A percentile compares a stretch with the other conserved stretches of the same genome.
phyloP scores from a whole-genome alignment of 2,113 vertebrate species.

The Paramisgurnus dabryanus region DNA sequence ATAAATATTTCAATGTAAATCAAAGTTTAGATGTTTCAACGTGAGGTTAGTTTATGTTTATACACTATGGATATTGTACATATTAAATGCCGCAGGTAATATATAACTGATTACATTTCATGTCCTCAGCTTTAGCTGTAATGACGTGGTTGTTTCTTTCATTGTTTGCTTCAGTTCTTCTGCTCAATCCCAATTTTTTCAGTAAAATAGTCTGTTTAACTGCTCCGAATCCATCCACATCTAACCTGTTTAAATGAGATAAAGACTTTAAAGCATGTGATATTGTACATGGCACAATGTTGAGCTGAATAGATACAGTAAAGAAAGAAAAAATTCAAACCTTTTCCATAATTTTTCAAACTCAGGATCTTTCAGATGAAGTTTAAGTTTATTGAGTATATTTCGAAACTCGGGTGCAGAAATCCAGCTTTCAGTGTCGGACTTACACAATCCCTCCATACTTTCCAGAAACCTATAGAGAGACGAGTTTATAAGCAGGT shows the following conservation, averaged over 20 bases:
- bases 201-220: slow-evolving; percentile 55
- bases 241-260: slow-evolving; percentile 51
- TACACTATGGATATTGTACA: not conserved
- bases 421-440: slow-evolving; percentile 51
- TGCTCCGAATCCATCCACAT: slow-evolving; percentile 57
- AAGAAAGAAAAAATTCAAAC: slow-evolving; percentile 6
- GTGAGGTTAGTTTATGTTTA: too few species aligned
- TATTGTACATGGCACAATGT: not conserved
- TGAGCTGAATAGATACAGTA: not conserved
- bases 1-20: too few species aligned
- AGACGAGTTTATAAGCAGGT: not conserved
- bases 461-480: slow-evolving; percentile 57
- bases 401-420: slow-evolving; percentile 55
- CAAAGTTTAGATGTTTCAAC: too few species aligned
- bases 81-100: not conserved
- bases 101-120: slow-evolving; percentile 15
- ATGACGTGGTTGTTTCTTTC: slow-evolving; percentile 6
- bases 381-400: slow-evolving; percentile 57
- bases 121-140: not conserved
- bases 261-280: not conserved
- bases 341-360: slow-evolving; percentile 68
- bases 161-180: slow-evolving; percentile 37
- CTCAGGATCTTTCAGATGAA: slow-evolving; percentile 57
- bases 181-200: slow-evolving; percentile 55
- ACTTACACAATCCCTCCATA: slow-evolving; percentile 33